A percentile compares a stretch with the other conserved stretches of the same genome.
Evolutionary conservation across 2,797 vertebrate species (phyloP).

Genomic region (Catostomus latipinnis): DNA sequence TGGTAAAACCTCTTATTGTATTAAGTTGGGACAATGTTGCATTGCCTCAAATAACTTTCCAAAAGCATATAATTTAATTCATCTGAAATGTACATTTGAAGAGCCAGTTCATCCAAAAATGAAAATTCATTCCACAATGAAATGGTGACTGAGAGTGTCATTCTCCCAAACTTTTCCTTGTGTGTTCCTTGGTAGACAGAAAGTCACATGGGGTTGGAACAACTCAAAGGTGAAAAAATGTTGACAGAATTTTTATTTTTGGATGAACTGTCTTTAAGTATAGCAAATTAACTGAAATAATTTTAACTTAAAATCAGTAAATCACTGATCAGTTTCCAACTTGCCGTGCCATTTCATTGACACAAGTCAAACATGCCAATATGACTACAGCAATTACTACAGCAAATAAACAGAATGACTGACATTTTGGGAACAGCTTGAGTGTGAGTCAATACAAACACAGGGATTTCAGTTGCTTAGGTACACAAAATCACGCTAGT

Average conservation of each 20-base stretch:
- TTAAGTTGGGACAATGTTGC: constrained; percentile 24
- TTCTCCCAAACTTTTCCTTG: too few species aligned
- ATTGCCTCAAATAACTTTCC: background rate
- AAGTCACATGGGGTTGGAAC: too few species aligned
- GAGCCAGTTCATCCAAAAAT: too few species aligned
- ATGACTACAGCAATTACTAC: constrained; percentile 69
- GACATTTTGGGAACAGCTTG: constrained; percentile 64
- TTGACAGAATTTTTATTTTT: too few species aligned
- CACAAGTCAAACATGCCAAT: constrained; percentile 25
- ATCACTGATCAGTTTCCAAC: background rate
- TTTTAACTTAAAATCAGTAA: too few species aligned
- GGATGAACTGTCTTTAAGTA: too few species aligned
- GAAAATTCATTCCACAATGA: too few species aligned
- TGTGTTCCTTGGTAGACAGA: too few species aligned
- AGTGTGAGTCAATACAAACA: constrained; percentile 72
- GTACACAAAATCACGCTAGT: constrained; percentile 69
- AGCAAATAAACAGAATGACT: constrained; percentile 70
- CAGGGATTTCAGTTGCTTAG: constrained; percentile 67
- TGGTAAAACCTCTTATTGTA: background rate
- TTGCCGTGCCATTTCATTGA: constrained; percentile 26
- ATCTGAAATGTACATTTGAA: background rate
- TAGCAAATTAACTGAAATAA: too few species aligned
- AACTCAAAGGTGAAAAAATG: too few species aligned
- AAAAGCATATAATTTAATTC: background rate
- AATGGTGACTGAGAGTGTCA: too few species aligned